Evolutionary conservation across 2,888 invertebrate species (phyloP).

Genomic region (Quadriops clusia): DNA sequence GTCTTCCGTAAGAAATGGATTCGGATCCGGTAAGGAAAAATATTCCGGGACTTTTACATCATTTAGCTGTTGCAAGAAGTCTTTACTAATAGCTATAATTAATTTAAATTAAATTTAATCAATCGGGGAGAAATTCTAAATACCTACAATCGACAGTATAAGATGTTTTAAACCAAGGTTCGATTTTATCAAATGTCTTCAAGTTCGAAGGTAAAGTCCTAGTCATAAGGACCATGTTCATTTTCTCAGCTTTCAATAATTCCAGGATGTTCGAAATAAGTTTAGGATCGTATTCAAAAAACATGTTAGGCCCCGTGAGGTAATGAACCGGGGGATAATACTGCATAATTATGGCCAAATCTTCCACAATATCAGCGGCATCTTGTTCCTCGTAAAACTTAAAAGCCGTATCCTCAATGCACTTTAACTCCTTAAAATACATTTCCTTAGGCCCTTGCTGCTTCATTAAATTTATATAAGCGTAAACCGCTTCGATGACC

Average conservation of each 20-base stretch:
- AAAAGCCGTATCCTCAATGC: conserved; percentile 63
- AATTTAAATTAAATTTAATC: conserved; percentile 10
- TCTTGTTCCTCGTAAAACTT: conserved; percentile 58
- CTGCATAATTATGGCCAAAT: conserved; percentile 66
- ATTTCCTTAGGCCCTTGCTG: conserved; percentile 45
- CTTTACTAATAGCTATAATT: too few relatives aligned
- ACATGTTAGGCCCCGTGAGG: conserved; percentile 62
- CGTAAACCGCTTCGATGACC: conserved; percentile 67
- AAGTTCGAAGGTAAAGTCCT: conserved; percentile 42
- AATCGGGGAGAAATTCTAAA: neutral
- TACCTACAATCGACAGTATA: conserved; percentile 43
- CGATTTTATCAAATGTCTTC: conserved; percentile 50
- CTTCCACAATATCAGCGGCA: conserved; percentile 68
- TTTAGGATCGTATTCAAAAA: conserved; percentile 64
- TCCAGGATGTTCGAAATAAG: conserved; percentile 27
- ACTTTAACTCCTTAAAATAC: conserved; percentile 60
- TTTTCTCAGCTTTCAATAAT: conserved; percentile 48
- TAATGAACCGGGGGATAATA: conserved; percentile 67
- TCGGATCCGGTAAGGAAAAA: conserved; percentile 58
- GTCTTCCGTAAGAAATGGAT: conserved; percentile 60
- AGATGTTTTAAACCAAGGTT: conserved; percentile 76
- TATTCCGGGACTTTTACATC: too few relatives aligned
- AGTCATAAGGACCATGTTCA: conserved; percentile 59
- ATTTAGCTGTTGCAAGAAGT: too few relatives aligned
- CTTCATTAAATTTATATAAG: conserved; percentile 64